Conservation (phyloP, 2,113 vertebrate species). For the Shinisaurus crocodilurus region DNA sequence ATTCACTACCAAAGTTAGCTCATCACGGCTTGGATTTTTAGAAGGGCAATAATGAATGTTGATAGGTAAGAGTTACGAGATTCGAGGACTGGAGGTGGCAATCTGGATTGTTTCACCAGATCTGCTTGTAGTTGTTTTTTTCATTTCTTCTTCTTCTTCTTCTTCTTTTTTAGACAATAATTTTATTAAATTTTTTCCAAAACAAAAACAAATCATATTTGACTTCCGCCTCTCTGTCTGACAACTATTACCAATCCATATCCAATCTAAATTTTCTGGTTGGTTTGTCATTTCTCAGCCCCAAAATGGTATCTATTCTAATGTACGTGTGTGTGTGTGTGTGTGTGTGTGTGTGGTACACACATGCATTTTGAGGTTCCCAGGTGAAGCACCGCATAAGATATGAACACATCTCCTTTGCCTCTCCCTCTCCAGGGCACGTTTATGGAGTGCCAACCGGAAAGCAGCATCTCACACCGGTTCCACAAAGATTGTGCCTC, state of each 20-base stretch:
- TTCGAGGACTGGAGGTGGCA: slow-evolving; percentile 36
- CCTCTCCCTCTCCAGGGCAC: slow-evolving; percentile 85
- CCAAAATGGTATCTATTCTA: neutral
- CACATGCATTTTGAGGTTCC: neutral
- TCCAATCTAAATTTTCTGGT: too few species aligned
- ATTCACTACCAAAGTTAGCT: neutral
- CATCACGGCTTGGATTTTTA: slow-evolving; percentile 46
- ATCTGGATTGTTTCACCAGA: slow-evolving; percentile 55
- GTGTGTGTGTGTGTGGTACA: too few species aligned
- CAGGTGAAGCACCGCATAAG: neutral
- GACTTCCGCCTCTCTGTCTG: too few species aligned
- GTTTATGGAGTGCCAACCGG: slow-evolving; percentile 97
- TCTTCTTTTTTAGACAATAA: too few species aligned
- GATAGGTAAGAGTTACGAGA: slow-evolving; percentile 36
- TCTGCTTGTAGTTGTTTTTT: slow-evolving; percentile 35
- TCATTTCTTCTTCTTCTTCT: too few species aligned
- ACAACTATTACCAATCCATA: too few species aligned
- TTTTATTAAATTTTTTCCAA: too few species aligned
- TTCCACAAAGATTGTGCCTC: slow-evolving; percentile 94
- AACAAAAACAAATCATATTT: too few species aligned
- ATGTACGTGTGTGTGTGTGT: too few species aligned
- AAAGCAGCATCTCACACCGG: slow-evolving; percentile 94
- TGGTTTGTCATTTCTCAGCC: too few species aligned
- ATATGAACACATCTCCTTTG: slow-evolving; percentile 34
- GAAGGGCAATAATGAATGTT: slow-evolving; percentile 46